Percentiles rank a stretch among this genome's conserved stretches.
Evolutionary conservation across 2,113 vertebrate species (phyloP).

Genomic region (Microtus pennsylvanicus): DNA sequence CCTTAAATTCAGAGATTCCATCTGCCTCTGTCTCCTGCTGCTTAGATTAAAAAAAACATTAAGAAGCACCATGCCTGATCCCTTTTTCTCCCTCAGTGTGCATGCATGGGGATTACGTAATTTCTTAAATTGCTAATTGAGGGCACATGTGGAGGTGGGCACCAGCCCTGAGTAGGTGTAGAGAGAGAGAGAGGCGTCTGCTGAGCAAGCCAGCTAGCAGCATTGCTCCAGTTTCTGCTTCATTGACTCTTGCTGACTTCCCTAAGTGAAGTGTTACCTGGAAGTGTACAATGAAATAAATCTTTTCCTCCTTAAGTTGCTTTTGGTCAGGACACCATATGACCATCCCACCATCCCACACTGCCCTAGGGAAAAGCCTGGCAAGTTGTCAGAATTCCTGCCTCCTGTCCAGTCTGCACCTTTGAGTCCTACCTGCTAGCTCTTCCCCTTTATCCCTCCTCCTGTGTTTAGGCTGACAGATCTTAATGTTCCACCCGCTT

Average conservation of each 20-base stretch:
- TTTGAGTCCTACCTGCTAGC: background rate
- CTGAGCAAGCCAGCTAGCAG: background rate
- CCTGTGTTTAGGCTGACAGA: background rate
- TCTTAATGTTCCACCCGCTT: background rate
- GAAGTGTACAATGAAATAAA: background rate
- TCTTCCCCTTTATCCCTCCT: background rate
- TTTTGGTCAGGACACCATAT: background rate
- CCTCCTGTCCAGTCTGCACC: background rate
- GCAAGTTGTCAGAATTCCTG: background rate
- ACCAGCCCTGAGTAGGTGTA: background rate
- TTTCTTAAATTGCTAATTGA: background rate
- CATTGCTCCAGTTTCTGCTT: background rate
- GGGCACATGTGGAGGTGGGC: background rate
- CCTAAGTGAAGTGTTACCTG: background rate
- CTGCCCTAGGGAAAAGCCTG: background rate
- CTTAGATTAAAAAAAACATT: background rate
- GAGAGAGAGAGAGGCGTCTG: background rate
- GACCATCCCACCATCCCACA: background rate
- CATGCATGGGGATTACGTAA: background rate
- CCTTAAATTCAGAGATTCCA: background rate
- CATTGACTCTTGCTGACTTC: background rate
- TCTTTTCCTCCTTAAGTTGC: background rate
- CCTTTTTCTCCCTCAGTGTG: background rate
- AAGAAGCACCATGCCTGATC: background rate
- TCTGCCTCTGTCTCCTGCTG: background rate